Base-by-base conservation (phyloP, 2,113 vertebrate species). In the Hoplias malabaricus region DNA sequence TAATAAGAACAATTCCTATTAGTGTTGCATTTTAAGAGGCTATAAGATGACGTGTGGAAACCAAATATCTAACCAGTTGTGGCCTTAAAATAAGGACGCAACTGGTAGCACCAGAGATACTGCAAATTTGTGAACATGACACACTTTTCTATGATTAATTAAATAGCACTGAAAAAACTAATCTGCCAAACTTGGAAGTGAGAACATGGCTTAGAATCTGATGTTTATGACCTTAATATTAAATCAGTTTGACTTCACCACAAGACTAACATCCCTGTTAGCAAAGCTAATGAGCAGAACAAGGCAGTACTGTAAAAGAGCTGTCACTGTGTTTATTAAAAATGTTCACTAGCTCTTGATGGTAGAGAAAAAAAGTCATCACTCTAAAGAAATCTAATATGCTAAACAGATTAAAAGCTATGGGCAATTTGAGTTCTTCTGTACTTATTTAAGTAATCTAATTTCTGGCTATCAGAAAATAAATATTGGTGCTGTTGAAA, bases 1-100 rank as follows among this genome's bases (percentile, higher is more conserved):
- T 70, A 81, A 83, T 59, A 57, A 76, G 67, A 80, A 82, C 69
- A 65, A 56, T 74, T 71, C 48, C 42, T 57, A 62, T 63, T 40
- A 34, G 48, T 38, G 48, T 21, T 57, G 69, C 80, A 63, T 73
- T 74, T 72, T 73, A 75, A 78, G 34, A 80, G 63, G 43, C 31
- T 79, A 84, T 80, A 59, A 77, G 61, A 82, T 25, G 66, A 68
- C 42, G 25, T 74, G 65, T 50, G 46, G 29, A 71, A 73, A 50
- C 40, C 25, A 31, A 79, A 46, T 25, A 71, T 62, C 59, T 59
- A 78, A 54, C 29, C n/a, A n/a, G n/a, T n/a, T 57, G 48, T 34
- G 57, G 40, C 21, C 68, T 43, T 34, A 75, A n/a, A 54, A 56
- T 21, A 27, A 23, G 48, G 29, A 48, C 62, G 34, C 71, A 63